Conservation (phyloP, 2,797 vertebrate genomes). For the Brotula barbata region DNA sequence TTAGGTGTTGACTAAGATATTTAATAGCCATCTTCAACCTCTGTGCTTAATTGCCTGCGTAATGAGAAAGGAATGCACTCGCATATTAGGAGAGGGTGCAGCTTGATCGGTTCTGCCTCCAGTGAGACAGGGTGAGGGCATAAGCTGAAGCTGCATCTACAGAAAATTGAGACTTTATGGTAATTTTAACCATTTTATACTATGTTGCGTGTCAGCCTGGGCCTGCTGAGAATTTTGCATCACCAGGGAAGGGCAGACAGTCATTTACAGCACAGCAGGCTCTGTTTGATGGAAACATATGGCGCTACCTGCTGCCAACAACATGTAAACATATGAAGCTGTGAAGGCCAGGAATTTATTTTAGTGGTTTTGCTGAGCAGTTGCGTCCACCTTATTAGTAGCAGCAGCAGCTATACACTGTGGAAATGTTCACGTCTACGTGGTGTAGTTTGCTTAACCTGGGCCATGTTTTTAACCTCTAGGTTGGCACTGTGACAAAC, state of each 20-base stretch:
- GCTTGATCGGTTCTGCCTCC: constrained; percentile 41
- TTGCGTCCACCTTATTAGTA: constrained; percentile 8
- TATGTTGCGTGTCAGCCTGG: constrained; percentile 35
- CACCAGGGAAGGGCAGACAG: constrained; percentile 20
- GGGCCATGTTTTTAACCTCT: no score
- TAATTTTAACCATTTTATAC: constrained; percentile 61
- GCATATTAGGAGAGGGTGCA: constrained; percentile 20
- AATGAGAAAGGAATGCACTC: constrained; percentile 45
- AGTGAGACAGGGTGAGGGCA: constrained; percentile 37
- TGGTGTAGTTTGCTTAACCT: no score
- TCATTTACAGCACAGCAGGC: constrained; percentile 48
- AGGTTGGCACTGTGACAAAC: no score
- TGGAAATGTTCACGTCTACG: no score
- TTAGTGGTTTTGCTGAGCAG: background rate
- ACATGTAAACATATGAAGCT: constrained; percentile 24
- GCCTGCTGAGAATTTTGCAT: constrained; percentile 40
- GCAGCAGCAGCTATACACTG: no score
- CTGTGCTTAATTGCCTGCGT: constrained; percentile 57
- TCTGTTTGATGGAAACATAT: constrained; percentile 26
- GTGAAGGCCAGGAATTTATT: constrained; percentile 11
- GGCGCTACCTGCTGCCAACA: constrained; percentile 37
- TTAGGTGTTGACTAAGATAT: constrained; percentile 48
- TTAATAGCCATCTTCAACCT: constrained; percentile 25
- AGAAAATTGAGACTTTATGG: constrained; percentile 56
- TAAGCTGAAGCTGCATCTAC: constrained; percentile 32